Evolutionary conservation across 30 jellyfish, hydroid and myxozoan species (phyloP).

Genomic region (Chrysaora quinquecirrha): DNA sequence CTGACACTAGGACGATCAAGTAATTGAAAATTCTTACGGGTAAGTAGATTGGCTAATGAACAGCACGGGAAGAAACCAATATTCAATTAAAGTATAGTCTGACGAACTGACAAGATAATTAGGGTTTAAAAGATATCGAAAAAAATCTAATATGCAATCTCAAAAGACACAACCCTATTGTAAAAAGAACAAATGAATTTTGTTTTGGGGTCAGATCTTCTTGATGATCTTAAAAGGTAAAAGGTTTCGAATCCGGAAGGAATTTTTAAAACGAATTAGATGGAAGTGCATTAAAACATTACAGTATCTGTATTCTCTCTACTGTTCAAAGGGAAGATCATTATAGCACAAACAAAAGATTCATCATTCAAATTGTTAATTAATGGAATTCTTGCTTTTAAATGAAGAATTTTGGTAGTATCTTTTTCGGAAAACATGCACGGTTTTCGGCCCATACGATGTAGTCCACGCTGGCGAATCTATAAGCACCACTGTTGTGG

Average conservation of each 20-base stretch:
- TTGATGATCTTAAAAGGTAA: background rate
- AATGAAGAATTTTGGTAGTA: background rate
- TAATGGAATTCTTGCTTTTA: background rate
- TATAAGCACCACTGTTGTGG: no score
- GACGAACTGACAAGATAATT: conserved; percentile 1
- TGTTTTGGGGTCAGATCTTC: background rate
- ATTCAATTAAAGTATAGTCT: background rate
- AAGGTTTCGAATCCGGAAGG: background rate
- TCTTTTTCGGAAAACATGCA: no score
- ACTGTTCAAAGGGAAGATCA: no score
- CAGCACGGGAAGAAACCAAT: background rate
- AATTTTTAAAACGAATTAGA: background rate
- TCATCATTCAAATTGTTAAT: background rate
- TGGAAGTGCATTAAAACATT: background rate
- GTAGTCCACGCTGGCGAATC: no score
- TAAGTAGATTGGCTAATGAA: background rate
- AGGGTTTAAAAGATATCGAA: background rate
- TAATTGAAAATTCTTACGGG: background rate
- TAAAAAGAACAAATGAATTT: background rate
- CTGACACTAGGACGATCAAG: background rate
- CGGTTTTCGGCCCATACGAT: no score
- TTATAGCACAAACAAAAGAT: background rate
- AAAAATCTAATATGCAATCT: background rate
- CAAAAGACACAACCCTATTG: background rate
- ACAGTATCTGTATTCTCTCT: background rate